Evolutionary conservation across 2,888 invertebrate genomes (phyloP).

Genomic region (Dinocampus coccinellae): DNA sequence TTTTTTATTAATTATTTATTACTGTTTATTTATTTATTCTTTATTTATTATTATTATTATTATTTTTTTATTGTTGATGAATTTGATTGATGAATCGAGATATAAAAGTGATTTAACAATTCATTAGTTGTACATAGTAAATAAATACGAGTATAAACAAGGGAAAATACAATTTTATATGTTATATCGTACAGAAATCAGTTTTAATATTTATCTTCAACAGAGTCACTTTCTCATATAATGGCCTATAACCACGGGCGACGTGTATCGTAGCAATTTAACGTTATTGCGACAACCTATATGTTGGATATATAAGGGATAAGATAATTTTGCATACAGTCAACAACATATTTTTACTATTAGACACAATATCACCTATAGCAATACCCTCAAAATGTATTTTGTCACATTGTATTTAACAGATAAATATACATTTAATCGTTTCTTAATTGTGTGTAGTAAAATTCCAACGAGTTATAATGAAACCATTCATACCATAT

Average conservation of each 20-base stretch:
- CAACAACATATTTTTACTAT: conserved; percentile 40
- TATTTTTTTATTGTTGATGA: too few species aligned
- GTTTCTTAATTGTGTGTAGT: neutral
- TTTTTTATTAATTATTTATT: too few species aligned
- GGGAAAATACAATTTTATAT: too few species aligned
- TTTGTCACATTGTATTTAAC: neutral
- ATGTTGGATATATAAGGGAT: conserved; percentile 11
- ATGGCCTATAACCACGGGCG: conserved; percentile 9
- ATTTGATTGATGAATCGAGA: too few species aligned
- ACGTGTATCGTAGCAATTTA: conserved; percentile 1
- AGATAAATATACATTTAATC: neutral
- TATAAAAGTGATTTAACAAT: too few species aligned
- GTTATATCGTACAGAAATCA: neutral
- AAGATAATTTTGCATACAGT: conserved; percentile 30
- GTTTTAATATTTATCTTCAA: conserved; percentile 1
- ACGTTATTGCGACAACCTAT: conserved; percentile 19
- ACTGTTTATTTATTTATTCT: too few species aligned
- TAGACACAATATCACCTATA: conserved; percentile 14
- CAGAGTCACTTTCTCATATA: conserved; percentile 7
- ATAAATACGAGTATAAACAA: too few species aligned
- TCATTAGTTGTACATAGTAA: too few species aligned
- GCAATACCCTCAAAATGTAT: neutral
- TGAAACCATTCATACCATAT: neutral
- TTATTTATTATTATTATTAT: too few species aligned
- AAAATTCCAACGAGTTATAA: neutral